Conservation (phyloP, 2,888 invertebrate species). For the Pyrochroa serraticornis region DNA sequence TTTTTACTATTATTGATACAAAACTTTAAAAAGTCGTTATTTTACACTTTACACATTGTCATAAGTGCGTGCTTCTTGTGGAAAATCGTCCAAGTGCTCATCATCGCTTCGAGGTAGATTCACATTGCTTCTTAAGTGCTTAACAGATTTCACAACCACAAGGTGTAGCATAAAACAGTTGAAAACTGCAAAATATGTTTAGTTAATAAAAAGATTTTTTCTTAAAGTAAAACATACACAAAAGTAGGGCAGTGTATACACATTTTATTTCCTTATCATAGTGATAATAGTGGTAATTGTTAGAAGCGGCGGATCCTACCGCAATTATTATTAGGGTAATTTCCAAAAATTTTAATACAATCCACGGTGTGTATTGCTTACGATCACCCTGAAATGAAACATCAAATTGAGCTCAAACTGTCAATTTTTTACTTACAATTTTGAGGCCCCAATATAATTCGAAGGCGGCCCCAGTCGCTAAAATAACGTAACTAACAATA, state of each 20-base stretch:
- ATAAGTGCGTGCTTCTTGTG: no score
- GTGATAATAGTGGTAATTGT: not conserved
- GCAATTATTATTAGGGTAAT: not conserved
- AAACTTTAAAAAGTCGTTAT: no score
- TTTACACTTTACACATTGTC: no score
- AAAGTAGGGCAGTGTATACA: not conserved
- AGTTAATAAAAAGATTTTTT: no score
- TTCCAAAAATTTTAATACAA: not conserved
- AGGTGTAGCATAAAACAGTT: no score
- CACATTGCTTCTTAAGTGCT: no score
- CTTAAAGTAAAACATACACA: not conserved
- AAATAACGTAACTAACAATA: not conserved
- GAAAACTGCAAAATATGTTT: no score
- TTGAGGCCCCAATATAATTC: slow-evolving; percentile 4
- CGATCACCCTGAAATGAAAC: slow-evolving; percentile 3
- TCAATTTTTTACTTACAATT: not conserved
- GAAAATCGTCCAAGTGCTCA: no score
- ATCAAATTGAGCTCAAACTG: not conserved
- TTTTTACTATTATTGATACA: no score
- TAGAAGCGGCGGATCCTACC: not conserved
- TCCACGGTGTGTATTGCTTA: slow-evolving; percentile 6
- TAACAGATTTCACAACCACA: no score
- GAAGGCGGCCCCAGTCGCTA: not conserved
- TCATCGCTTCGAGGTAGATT: no score
- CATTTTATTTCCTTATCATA: not conserved